Percentiles rank a stretch among this genome's conserved stretches.
Conservation (phyloP, 1,140 invertebrate species). For the Bombus vancouverensis region DNA sequence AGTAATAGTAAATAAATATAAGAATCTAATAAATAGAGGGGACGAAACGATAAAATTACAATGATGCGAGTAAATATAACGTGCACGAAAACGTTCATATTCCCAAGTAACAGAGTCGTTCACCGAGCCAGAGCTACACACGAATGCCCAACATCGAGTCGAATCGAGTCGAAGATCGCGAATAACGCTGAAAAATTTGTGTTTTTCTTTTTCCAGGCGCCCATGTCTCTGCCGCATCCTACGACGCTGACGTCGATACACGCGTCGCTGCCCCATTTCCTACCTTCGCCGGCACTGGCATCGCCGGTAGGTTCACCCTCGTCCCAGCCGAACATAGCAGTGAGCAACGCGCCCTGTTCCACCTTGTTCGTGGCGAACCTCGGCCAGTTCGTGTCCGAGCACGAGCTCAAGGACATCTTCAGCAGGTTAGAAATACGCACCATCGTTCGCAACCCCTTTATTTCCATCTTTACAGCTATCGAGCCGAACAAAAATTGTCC, state of each 20-base stretch:
- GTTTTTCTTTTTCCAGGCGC: constrained; percentile 81
- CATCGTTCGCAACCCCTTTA: neutral
- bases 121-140: too few species aligned
- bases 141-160: neutral
- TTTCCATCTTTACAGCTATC: neutral
- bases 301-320: constrained; percentile 93
- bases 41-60: too few species aligned
- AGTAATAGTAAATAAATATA: too few species aligned
- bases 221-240: constrained; percentile 90
- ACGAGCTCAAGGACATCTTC: constrained; percentile 98
- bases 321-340: constrained; percentile 86
- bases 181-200: constrained; percentile 23
- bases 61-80: too few species aligned
- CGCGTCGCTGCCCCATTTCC: constrained; percentile 89
- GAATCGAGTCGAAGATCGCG: neutral
- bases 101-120: too few species aligned
- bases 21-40: too few species aligned
- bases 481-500: neutral
- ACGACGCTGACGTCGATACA: constrained; percentile 91
- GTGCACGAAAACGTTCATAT: too few species aligned
- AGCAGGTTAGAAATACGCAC: constrained; percentile 90
- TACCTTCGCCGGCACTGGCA: constrained; percentile 92
- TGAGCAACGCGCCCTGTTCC: constrained; percentile 93
- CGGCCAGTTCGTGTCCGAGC: constrained; percentile 97
- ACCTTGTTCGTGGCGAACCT: constrained; percentile 99